Conservation (phyloP, 2,113 vertebrate species). For the Nothocercus julius region DNA sequence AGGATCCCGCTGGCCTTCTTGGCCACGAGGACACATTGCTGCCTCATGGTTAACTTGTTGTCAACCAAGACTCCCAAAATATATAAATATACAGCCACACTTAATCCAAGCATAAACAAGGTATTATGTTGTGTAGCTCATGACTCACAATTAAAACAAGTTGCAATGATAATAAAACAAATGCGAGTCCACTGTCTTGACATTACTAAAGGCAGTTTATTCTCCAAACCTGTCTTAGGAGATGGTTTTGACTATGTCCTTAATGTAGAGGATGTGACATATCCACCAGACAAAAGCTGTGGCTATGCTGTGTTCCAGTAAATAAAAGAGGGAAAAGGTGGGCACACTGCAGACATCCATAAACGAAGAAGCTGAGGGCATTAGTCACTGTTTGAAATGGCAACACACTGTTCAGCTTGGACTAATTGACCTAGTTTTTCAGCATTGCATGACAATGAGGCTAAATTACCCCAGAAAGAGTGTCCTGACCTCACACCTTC, state of each 20-base stretch:
- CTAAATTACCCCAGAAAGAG: background rate
- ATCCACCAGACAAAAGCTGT: background rate
- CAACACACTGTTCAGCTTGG: background rate
- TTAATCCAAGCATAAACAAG: background rate
- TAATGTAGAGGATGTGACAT: background rate
- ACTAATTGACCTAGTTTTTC: conserved; percentile 50
- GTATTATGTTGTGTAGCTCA: background rate
- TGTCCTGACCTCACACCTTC: conserved; percentile 26
- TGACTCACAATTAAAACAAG: background rate
- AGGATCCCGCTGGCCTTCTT: too few relatives aligned
- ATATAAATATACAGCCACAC: background rate
- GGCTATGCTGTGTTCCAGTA: background rate
- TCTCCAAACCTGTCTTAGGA: background rate
- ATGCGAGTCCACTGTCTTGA: background rate
- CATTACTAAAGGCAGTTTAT: background rate
- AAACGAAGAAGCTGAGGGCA: background rate
- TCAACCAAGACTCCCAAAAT: too few relatives aligned
- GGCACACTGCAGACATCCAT: background rate
- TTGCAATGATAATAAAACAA: background rate
- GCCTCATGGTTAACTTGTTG: too few relatives aligned
- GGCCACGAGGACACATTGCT: too few relatives aligned
- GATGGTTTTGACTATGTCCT: background rate
- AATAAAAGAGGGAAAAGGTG: background rate
- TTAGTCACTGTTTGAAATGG: background rate
- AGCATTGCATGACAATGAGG: background rate